Evolutionary conservation across 2,113 vertebrate genomes (phyloP).

Genomic region (Rhabdomys dilectus): DNA sequence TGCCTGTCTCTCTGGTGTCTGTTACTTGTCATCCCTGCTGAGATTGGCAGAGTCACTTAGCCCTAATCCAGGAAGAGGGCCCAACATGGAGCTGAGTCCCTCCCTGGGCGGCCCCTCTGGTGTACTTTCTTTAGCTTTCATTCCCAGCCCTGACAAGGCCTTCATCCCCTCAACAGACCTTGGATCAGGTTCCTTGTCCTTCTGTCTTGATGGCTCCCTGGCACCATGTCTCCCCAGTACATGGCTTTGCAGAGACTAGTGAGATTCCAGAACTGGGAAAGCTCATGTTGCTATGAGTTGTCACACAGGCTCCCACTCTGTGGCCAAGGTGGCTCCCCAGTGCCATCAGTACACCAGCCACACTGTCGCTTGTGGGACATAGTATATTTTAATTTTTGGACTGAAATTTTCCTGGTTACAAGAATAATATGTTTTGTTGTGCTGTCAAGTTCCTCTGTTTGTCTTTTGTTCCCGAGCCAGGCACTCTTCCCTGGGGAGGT

Average conservation of each 20-base stretch:
- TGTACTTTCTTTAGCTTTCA: background rate
- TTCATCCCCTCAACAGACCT: background rate
- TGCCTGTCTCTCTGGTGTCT: conserved; percentile 2
- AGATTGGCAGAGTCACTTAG: background rate
- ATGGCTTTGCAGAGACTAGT: background rate
- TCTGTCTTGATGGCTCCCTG: background rate
- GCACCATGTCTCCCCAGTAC: background rate
- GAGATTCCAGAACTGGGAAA: background rate
- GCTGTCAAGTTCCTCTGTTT: background rate
- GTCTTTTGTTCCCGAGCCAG: background rate
- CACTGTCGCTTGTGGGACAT: background rate
- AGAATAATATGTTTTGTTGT: background rate
- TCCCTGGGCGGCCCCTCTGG: background rate
- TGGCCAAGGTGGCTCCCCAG: background rate
- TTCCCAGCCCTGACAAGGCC: background rate
- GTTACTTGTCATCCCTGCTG: background rate
- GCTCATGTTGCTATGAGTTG: background rate
- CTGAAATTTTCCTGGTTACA: background rate
- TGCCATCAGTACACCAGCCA: background rate
- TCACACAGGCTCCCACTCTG: accelerated
- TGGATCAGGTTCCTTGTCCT: background rate
- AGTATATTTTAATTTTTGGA: background rate
- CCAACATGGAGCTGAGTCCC: background rate
- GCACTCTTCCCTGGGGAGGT: background rate
- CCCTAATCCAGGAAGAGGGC: background rate